Evolutionary conservation across 2,113 vertebrate genomes (phyloP), one percentile per base, ranked within the genome.

Genomic region (Pao palembangensis): DNA sequence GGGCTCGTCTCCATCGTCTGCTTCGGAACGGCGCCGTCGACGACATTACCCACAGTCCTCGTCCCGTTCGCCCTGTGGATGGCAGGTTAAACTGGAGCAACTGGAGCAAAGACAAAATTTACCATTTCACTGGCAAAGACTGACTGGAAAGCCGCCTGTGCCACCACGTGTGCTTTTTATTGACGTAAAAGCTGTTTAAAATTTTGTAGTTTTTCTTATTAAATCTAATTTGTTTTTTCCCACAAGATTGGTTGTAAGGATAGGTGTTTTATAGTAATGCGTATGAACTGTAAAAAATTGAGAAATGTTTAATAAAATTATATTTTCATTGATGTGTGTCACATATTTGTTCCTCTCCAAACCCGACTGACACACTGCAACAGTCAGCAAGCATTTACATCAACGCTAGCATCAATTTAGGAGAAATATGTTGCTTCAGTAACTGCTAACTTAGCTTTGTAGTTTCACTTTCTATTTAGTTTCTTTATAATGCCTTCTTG

Each of bases 1-100:
- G 95, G 96, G 81, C 42, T 96, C 13, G 73, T 85, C 4, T 93
- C 91, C 12, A 92, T 94, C 10, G 6, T 91, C 51, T 95, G 64
- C 62, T 90, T 93, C 2, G 96, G 97, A 15, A 56, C 94, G 82
- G 89, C 90, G 8, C 91, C 92, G 5, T 92, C 87, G 23, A 94
- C 93, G 19, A 91, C 93, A 0, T 86, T 98, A 51, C 94, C 93
- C 56, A 94, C 94, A 8, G 79, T 96, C 61, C 77, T 96, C 15
- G 84, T 98, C 59, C 91, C 94, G 1, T 96, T 98, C 78, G 86
- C 85, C 8, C 75, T 99, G 49, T 98, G 96, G 96, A 96, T 99
- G 94, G 94, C 92, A 42, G 91, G 94, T 64, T 98, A 80, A 90
- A 57, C 20, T 7, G 7, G 11, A 58, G 16, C 15, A 0, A 10